Percentiles rank a stretch among this genome's conserved stretches.
These are phyloP conservation scores for Epizoanthus rinbou DNA, from an alignment of 92 coral and sea anemone species.

Conservation along the genomic window DNA sequence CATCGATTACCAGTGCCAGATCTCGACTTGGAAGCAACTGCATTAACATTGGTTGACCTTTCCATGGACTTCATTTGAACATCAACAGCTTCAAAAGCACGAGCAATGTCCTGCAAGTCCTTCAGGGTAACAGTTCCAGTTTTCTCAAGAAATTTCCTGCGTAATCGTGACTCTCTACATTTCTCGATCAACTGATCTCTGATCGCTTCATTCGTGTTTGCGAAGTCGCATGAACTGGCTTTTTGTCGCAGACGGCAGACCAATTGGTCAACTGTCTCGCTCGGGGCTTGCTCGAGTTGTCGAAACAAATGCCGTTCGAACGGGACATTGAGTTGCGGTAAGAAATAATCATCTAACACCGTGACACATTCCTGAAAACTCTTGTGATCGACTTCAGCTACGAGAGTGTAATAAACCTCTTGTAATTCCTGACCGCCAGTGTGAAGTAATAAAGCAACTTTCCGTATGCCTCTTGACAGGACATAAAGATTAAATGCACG, in stretches of 20 bases:
- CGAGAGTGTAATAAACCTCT: slow-evolving; percentile 59
- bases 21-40: slow-evolving; percentile 14
- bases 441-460: slow-evolving; percentile 48
- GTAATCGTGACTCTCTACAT: slow-evolving; percentile 47
- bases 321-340: slow-evolving; percentile 56
- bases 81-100: slow-evolving; percentile 58
- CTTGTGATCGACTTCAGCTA: slow-evolving; percentile 43
- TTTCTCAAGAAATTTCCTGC: slow-evolving; percentile 66
- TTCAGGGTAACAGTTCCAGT: slow-evolving; percentile 34
- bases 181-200: slow-evolving; percentile 71
- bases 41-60: slow-evolving; percentile 34
- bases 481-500: slow-evolving; percentile 45
- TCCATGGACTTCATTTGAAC: slow-evolving; percentile 41
- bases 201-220: slow-evolving; percentile 55
- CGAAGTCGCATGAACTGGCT: slow-evolving; percentile 59
- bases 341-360: slow-evolving; percentile 62
- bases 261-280: slow-evolving; percentile 51
- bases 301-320: slow-evolving; percentile 61
- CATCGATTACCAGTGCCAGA: neutral
- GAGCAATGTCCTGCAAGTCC: slow-evolving; percentile 63
- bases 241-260: slow-evolving; percentile 61
- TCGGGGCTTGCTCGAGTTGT: slow-evolving; percentile 36
- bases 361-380: slow-evolving; percentile 25
- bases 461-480: slow-evolving; percentile 45
- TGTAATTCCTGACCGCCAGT: slow-evolving; percentile 47